Base-by-base conservation (phyloP, 2,888 invertebrate genomes). In the Limenitis camilla region DNA sequence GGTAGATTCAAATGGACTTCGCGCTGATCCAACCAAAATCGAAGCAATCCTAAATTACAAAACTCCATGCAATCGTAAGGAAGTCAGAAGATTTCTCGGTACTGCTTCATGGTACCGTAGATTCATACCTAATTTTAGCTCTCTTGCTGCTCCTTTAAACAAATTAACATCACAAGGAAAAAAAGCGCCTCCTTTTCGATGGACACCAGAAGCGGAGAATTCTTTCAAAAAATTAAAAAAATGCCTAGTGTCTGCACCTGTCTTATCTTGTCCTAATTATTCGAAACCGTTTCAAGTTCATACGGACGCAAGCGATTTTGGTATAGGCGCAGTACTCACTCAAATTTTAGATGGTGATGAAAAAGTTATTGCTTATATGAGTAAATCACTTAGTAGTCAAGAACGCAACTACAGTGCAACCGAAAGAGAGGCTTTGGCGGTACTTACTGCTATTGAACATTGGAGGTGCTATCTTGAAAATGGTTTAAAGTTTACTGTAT, bases 1-100 rank as follows among this genome's bases (percentile, higher is more conserved):
- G 5, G 66, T 81, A 0, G 66, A 69, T 49, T 11, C 36, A 3
- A 31, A 58, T 0, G 66, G 68, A 4, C 40, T 68, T 1, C 60
- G 57, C 5, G 59, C 64, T 0, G 64, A 68, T 31, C 65, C 66
- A 5, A 61, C 54, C 6, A 66, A 68, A 38, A 60, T 65, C 9
- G 32, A 32, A 6, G 6, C 7, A 8, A 32, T 32, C 9, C 9
- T 32, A 32, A 32, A 32, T 32, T 32, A 32, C 9, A 6, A 6
- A 8, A 32, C 32, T 8, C 32, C 32, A 0, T 36, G 59, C 8
- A 42, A 42, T 32, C 30, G 7, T 28, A 28, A 19, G 8, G 29
- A 19, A 40, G 30, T 29, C 28, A 5, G 30, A 6, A 5, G 30
- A 45, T 62, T 43, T 28, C 6, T 5, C 11, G 5, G 11, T 40